Conservation (phyloP, 2,888 invertebrate species). For the Lasioglossum oenotherae region DNA sequence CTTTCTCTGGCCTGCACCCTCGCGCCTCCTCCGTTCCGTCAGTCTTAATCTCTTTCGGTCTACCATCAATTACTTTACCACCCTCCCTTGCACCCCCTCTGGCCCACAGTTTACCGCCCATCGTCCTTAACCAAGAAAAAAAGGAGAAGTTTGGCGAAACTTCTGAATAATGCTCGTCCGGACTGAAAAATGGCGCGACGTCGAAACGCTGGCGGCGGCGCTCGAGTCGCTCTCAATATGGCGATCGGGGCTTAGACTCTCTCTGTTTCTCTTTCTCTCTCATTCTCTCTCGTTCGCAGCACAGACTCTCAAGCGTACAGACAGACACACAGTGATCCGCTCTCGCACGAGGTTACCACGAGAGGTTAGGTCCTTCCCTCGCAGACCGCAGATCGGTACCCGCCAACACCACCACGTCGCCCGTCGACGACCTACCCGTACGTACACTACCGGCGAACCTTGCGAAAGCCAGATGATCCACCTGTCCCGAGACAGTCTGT, state of each 20-base stretch:
- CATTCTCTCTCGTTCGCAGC: constrained; percentile 16
- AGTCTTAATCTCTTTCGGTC: constrained; percentile 17
- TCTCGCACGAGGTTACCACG: constrained; percentile 69
- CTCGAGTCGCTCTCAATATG: constrained; percentile 63
- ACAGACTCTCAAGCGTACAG: constrained; percentile 12
- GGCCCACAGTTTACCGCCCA: background rate
- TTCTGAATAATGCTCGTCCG: background rate
- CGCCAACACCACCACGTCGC: constrained; percentile 31
- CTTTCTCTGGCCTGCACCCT: background rate
- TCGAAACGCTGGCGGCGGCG: constrained; percentile 45
- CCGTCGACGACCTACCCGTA: constrained; percentile 42
- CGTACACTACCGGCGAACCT: constrained; percentile 29
- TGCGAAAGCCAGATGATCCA: constrained; percentile 19
- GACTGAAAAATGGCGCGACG: constrained; percentile 60
- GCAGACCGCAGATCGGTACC: constrained; percentile 39
- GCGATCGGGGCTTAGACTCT: constrained; percentile 44
- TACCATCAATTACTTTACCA: constrained; percentile 18
- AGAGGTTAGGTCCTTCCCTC: constrained; percentile 67
- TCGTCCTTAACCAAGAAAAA: constrained; percentile 1
- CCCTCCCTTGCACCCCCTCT: no score
- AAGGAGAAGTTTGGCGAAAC: background rate
- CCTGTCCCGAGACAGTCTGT: background rate
- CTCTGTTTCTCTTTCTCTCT: background rate
- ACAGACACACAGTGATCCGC: constrained; percentile 32
- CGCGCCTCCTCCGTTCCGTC: background rate